Conservation (phyloP, 1,140 invertebrate species). For the Samia ricini region DNA sequence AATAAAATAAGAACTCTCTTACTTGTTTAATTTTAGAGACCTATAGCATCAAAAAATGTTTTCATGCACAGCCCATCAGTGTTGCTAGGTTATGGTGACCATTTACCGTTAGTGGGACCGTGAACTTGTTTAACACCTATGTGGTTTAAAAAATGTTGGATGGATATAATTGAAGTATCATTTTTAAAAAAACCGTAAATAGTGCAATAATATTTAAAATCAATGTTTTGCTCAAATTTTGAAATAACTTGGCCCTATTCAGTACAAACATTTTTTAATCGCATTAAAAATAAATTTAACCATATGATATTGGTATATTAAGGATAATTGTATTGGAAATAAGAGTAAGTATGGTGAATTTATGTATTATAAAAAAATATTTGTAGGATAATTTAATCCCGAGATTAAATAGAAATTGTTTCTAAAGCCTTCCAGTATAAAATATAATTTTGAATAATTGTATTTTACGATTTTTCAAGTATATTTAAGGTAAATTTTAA, state of each 20-base stretch:
- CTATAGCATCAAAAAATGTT: too few species aligned
- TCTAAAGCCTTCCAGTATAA: background rate
- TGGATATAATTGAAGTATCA: too few species aligned
- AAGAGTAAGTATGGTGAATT: slow-evolving; percentile 16
- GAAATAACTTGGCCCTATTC: background rate
- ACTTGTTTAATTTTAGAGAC: too few species aligned
- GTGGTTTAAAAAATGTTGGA: too few species aligned
- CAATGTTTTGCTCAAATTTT: background rate
- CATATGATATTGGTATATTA: slow-evolving; percentile 37
- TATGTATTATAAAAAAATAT: slow-evolving; percentile 15
- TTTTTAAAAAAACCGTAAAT: background rate
- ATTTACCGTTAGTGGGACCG: too few species aligned
- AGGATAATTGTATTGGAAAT: slow-evolving; percentile 30
- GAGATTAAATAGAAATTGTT: background rate
- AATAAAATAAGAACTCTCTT: too few species aligned
- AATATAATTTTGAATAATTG: background rate
- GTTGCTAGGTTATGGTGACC: too few species aligned
- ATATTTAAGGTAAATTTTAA: background rate
- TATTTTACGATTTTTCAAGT: background rate
- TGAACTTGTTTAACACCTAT: too few species aligned
- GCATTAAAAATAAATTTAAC: background rate
- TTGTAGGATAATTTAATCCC: background rate
- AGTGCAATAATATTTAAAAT: background rate
- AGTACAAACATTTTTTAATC: background rate
- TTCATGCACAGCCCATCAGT: too few species aligned